A percentile compares a stretch with the other conserved stretches of the same genome.
phyloP scores from a whole-genome alignment of 2,888 invertebrate species.

The Apamea crenata region DNA sequence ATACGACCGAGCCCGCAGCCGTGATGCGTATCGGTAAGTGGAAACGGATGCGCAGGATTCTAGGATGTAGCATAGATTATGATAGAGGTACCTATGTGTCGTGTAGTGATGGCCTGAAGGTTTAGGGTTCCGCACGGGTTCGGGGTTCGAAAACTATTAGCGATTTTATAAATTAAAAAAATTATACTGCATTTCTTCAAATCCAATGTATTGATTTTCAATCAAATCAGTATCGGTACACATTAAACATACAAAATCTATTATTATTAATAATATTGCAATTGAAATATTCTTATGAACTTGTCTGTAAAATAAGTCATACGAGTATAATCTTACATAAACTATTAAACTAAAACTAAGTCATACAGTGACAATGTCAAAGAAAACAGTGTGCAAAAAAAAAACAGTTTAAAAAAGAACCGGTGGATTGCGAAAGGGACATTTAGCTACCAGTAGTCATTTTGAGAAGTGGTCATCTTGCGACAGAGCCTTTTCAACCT shows the following conservation, averaged over 20 bases:
- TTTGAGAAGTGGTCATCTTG: too few species aligned
- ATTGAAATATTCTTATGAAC: not conserved
- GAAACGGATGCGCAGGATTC: conserved; percentile 31
- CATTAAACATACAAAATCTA: not conserved
- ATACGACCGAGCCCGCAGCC: conserved; percentile 25
- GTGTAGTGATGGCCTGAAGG: not conserved
- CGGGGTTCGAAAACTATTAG: too few species aligned
- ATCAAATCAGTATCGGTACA: not conserved
- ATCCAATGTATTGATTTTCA: not conserved
- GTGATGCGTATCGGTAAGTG: conserved; percentile 45
- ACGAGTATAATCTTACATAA: not conserved
- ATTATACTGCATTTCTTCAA: not conserved
- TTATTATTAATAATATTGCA: not conserved
- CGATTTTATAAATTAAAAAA: not conserved
- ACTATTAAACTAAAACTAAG: not conserved
- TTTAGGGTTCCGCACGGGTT: not conserved
- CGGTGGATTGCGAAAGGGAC: too few species aligned
- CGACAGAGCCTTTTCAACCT: too few species aligned
- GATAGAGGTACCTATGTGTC: not conserved
- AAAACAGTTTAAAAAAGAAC: not conserved
- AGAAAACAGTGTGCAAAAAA: not conserved
- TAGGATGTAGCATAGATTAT: not conserved
- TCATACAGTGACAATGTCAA: not conserved
- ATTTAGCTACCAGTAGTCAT: too few species aligned
- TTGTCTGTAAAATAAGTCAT: not conserved